Base-by-base conservation (phyloP, 2,113 vertebrate genomes). In the Riparia riparia region DNA sequence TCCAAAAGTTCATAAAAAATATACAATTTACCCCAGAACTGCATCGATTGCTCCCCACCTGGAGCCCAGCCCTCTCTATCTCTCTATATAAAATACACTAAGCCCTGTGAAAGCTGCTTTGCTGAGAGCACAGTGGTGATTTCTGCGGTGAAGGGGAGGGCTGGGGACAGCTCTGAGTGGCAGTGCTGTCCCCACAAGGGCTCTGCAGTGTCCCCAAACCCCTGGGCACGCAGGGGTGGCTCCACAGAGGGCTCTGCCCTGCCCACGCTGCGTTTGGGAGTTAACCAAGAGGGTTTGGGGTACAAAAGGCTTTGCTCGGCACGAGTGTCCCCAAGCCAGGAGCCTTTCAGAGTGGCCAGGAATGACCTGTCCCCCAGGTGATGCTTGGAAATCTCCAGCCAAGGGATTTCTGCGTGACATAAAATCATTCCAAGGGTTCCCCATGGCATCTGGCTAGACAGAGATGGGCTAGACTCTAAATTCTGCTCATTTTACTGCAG, bases 1-100 rank as follows among this genome's bases (percentile, higher is more conserved):
- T 97, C 90, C 70, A 83, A 82, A 94, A 97, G 74, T 97, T 95
- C 98, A 97, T 96, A 97, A 98, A 98, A 98, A 98, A 98, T 97
- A 98, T 85, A 98, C 96, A 96, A 65, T 97, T 95, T 96, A 66
- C 90, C 95, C 96, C 96, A 95, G 80, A 93, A 91, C 79, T 90
- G 96, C 92, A 82, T 58, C 79, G 41, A 8, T 95, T 54, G 4
- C 53, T 87, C 90, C 93, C 87, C 39, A 50, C 93, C 95, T 14
- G 88, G 87, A 94, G 95, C 92, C 57, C 51, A 78, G 94, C 61
- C 49, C 94, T 84, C 83, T 96, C 79, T 95, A 81, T 44, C 53
- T 95, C 18, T 39, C 0, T 5, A 11, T 97, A 97, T 61, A 98
- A 98, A 98, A 98, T 69, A 93, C 90, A 85, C 84, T 82, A 97